These are phyloP conservation scores for Craterocephalus amniculus DNA, from an alignment of 2,797 vertebrate genomes.

Conservation along the genomic window DNA sequence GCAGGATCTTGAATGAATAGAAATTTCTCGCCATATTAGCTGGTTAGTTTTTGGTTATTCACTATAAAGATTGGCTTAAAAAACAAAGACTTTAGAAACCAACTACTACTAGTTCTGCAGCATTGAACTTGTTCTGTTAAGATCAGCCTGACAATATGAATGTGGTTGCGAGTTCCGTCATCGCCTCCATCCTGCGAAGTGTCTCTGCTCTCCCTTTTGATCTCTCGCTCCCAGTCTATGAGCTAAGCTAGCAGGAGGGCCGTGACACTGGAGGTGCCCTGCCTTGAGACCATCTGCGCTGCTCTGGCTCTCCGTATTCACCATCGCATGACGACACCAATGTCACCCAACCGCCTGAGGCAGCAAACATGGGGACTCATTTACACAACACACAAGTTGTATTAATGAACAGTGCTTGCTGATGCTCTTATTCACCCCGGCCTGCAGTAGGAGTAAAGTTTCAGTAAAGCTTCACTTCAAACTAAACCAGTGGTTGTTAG, in stretches of 20 bases:
- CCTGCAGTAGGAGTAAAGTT: not conserved
- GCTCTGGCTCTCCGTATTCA: conserved; percentile 35
- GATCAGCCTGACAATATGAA: not conserved
- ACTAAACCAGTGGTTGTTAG: not conserved
- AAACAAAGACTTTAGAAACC: too few relatives aligned
- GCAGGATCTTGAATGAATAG: not conserved
- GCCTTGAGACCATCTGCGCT: conserved; percentile 72
- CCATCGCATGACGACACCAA: conserved; percentile 43
- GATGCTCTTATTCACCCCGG: not conserved
- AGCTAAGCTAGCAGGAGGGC: conserved; percentile 36
- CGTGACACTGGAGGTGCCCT: conserved; percentile 57
- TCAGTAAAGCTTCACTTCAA: not conserved
- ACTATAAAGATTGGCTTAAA: not conserved
- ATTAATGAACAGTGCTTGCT: conserved; percentile 1
- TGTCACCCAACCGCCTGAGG: conserved; percentile 20
- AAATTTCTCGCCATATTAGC: too few relatives aligned
- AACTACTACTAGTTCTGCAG: not conserved
- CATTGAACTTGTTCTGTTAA: not conserved
- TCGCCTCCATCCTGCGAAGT: conserved; percentile 7
- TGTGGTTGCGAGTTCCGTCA: not conserved
- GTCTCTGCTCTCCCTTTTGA: conserved; percentile 59
- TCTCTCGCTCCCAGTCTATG: conserved; percentile 57
- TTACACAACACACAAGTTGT: conserved; percentile 12
- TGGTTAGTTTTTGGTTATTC: too few relatives aligned
- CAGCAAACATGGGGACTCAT: conserved; percentile 20